phyloP scores from a whole-genome alignment of 2,113 vertebrate species.

The Oncorhynchus nerka region DNA sequence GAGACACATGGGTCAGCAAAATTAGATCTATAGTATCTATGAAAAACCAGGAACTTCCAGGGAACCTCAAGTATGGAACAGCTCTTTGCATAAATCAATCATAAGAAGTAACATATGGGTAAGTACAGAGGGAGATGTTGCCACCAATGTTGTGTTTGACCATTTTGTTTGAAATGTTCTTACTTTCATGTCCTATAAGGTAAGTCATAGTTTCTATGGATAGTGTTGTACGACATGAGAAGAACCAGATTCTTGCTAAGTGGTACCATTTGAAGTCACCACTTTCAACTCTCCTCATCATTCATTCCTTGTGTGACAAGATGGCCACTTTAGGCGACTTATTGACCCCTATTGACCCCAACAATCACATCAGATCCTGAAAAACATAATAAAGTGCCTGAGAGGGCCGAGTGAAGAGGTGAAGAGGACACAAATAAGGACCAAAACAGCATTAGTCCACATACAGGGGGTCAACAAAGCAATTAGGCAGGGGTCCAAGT shows the following conservation, averaged over 20 bases:
- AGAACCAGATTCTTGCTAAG: constrained; percentile 13
- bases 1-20: constrained; percentile 49
- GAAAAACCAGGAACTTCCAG: background rate
- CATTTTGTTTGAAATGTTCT: no score
- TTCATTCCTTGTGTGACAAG: constrained; percentile 42
- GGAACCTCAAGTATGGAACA: background rate
- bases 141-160: no score
- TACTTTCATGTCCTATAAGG: no score
- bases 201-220: no score
- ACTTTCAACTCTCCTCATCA: constrained; percentile 27
- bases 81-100: background rate
- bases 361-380: constrained; percentile 29
- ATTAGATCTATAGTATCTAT: background rate
- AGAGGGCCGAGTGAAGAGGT: constrained; percentile 1
- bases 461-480: constrained; percentile 44
- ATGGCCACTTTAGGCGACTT: constrained; percentile 30
- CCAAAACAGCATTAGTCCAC: constrained; percentile 43
- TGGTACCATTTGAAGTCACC: constrained; percentile 22
- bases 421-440: constrained; percentile 31
- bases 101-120: background rate
- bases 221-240: background rate
- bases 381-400: constrained; percentile 26
- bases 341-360: constrained; percentile 53
- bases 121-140: background rate
- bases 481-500: constrained; percentile 59